Conservation (phyloP, 2,888 invertebrate genomes). For the Monopis laevigella region DNA sequence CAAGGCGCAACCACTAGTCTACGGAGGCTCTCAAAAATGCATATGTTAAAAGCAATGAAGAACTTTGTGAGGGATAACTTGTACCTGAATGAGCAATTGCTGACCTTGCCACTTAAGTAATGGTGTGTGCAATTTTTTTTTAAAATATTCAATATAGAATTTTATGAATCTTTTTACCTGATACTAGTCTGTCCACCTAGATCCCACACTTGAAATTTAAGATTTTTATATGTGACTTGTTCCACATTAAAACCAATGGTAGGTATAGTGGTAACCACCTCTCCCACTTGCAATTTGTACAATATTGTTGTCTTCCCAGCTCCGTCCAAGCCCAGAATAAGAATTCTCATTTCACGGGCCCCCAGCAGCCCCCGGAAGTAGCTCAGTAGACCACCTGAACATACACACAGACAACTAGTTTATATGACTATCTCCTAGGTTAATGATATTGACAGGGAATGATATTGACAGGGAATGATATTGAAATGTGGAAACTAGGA, state of each 20-base stretch:
- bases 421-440: background rate
- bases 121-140: too few relatives aligned
- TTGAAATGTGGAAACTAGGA: background rate
- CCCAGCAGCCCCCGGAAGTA: conserved; percentile 96
- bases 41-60: too few relatives aligned
- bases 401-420: background rate
- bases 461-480: background rate
- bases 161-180: conserved; percentile 80
- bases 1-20: too few relatives aligned
- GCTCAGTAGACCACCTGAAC: conserved; percentile 92
- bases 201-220: conserved; percentile 99
- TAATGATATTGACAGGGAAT: background rate
- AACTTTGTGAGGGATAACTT: too few relatives aligned
- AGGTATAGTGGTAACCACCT: conserved; percentile 97
- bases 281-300: conserved; percentile 97
- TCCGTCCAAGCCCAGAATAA: conserved; percentile 97
- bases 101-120: too few relatives aligned
- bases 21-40: too few relatives aligned
- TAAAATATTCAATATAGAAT: too few relatives aligned
- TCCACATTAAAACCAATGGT: conserved; percentile 99
- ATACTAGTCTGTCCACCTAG: conserved; percentile 99
- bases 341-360: conserved; percentile 96
- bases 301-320: conserved; percentile 99
- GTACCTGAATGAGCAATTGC: too few relatives aligned
- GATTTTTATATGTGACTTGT: conserved; percentile 98